Evolutionary conservation across 2,113 vertebrate genomes (phyloP).

Genomic region (Chascanopsetta lugubris): DNA sequence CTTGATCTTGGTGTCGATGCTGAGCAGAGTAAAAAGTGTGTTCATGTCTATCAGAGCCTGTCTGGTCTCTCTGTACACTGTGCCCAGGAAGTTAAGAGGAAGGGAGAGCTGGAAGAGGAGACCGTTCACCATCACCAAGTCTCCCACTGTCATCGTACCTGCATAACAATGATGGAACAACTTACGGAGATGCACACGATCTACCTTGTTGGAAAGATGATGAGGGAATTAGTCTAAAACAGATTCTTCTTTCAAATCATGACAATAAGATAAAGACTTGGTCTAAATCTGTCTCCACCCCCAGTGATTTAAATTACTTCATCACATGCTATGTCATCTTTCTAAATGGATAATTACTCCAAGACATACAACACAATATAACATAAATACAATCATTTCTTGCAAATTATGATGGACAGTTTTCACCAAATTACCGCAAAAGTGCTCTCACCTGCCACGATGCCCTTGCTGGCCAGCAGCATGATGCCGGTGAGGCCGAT

Average conservation of each 20-base stretch:
- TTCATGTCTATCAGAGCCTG: conserved; percentile 99
- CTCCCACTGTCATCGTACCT: conserved; percentile 95
- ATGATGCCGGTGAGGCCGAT: conserved; percentile 91
- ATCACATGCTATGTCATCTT: too few relatives aligned
- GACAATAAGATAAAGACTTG: not conserved
- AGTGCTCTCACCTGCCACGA: conserved; percentile 88
- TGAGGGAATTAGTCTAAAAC: not conserved
- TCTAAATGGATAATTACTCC: not conserved
- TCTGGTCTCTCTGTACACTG: conserved; percentile 97
- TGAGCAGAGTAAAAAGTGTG: conserved; percentile 94
- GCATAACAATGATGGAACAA: conserved; percentile 16
- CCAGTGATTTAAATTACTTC: not conserved
- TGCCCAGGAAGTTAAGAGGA: conserved; percentile 97
- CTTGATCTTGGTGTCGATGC: conserved; percentile 94
- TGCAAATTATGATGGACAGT: not conserved
- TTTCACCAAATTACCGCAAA: not conserved
- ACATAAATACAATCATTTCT: too few relatives aligned
- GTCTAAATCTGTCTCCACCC: not conserved
- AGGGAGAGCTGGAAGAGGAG: conserved; percentile 97
- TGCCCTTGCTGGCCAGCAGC: conserved; percentile 94
- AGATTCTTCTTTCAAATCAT: not conserved
- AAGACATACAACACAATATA: too few relatives aligned
- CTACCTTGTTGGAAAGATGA: not conserved
- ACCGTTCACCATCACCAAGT: conserved; percentile 98
- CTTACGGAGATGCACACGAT: conserved; percentile 6